Evolutionary conservation across 2,797 vertebrate genomes (phyloP).

Genomic region (Graptemys geographica): DNA sequence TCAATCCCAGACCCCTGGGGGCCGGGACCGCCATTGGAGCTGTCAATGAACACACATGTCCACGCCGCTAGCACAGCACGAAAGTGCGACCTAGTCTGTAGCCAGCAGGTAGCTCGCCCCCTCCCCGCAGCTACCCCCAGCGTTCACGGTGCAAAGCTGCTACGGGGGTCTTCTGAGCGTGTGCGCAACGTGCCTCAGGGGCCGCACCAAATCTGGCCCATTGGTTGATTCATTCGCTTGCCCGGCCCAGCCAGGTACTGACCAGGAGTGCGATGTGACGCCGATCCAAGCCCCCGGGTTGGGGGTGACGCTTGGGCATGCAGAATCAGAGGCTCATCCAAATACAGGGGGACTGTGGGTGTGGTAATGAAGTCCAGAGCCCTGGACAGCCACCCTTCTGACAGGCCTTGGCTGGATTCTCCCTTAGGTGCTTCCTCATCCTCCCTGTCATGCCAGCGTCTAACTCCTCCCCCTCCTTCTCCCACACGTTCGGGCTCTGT

Average conservation of each 20-base stretch:
- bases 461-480: neutral
- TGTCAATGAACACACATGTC: too few species aligned
- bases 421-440: neutral
- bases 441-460: neutral
- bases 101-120: too few species aligned
- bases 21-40: neutral
- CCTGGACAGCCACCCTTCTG: neutral
- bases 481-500: neutral
- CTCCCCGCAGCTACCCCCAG: too few species aligned
- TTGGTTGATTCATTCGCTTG: too few species aligned
- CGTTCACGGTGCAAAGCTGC: too few species aligned
- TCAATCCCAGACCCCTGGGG: accelerated
- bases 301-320: too few species aligned
- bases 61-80: accelerated
- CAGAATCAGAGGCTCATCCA: neutral
- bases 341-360: neutral
- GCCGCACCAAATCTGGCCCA: too few species aligned
- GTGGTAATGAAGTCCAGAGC: neutral
- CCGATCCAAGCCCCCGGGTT: too few species aligned
- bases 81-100: accelerated
- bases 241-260: too few species aligned
- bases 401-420: neutral
- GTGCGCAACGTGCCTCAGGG: too few species aligned
- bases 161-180: too few species aligned
- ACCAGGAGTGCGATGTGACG: too few species aligned